Conservation (phyloP, 1,140 invertebrate genomes). For the Drosophila ironensis region DNA sequence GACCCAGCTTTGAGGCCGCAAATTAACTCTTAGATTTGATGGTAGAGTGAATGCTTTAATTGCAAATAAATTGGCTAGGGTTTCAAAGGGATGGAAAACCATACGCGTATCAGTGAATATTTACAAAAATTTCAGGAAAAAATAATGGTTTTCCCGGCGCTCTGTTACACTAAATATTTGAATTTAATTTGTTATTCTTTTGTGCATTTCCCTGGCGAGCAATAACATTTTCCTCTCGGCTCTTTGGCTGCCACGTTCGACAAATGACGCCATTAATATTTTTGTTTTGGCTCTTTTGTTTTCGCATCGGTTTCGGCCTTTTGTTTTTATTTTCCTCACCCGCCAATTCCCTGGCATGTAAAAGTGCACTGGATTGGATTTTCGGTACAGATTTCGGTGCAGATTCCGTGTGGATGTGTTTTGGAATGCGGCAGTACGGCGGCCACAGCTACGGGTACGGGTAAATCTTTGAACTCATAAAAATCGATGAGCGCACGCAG, state of each 20-base stretch:
- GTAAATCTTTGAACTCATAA: slow-evolving; percentile 80
- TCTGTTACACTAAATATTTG: slow-evolving; percentile 24
- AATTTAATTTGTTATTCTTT: slow-evolving; percentile 36
- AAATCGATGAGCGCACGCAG: slow-evolving; percentile 77
- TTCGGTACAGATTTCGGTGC: slow-evolving; percentile 31
- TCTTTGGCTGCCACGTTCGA: slow-evolving; percentile 31
- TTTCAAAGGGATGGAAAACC: neutral
- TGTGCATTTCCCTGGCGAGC: slow-evolving; percentile 25
- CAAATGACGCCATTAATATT: slow-evolving; percentile 76
- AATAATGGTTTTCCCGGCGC: too few species aligned
- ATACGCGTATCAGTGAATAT: neutral
- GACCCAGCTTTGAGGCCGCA: neutral
- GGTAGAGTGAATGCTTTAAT: slow-evolving; percentile 32
- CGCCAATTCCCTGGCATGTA: slow-evolving; percentile 41
- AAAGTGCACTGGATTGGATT: slow-evolving; percentile 60
- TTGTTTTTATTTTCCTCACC: slow-evolving; percentile 19
- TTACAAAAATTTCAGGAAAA: too few species aligned
- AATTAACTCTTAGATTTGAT: slow-evolving; percentile 8
- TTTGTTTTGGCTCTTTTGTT: slow-evolving; percentile 33
- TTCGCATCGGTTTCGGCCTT: slow-evolving; percentile 6
- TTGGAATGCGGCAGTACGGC: slow-evolving; percentile 70
- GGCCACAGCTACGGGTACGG: too few species aligned
- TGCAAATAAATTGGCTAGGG: neutral
- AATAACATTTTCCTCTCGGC: slow-evolving; percentile 33
- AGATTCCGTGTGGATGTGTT: too few species aligned